These are phyloP conservation scores for Caradrina kadenii DNA, from an alignment of 2,888 invertebrate genomes.

Conservation along the genomic window DNA sequence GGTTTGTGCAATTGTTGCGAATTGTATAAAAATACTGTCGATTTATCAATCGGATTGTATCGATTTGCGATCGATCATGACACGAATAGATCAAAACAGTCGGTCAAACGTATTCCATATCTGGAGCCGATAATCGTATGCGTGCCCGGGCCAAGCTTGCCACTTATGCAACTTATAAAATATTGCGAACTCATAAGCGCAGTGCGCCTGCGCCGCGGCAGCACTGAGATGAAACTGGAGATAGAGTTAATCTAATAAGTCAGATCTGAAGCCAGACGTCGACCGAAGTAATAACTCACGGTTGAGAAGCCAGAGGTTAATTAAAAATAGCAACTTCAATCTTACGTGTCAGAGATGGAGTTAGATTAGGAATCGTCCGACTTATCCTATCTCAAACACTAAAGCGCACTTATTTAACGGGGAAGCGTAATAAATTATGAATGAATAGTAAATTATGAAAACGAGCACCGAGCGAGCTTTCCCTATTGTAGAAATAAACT, in stretches of 20 bases:
- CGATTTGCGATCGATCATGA: constrained; percentile 74
- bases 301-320: constrained; percentile 89
- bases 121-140: constrained; percentile 82
- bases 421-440: constrained; percentile 59
- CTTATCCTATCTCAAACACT: constrained; percentile 74
- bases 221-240: constrained; percentile 83
- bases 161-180: constrained; percentile 87
- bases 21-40: constrained; percentile 63
- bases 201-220: constrained; percentile 74
- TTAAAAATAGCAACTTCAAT: constrained; percentile 90
- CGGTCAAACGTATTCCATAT: constrained; percentile 78
- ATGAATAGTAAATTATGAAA: constrained; percentile 47
- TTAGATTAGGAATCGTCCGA: constrained; percentile 81
- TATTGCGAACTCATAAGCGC: constrained; percentile 87
- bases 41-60: constrained; percentile 58
- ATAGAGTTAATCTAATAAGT: constrained; percentile 90
- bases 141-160: constrained; percentile 71
- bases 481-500: constrained; percentile 18
- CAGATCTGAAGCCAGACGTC: constrained; percentile 88
- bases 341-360: constrained; percentile 83
- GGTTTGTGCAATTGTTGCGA: constrained; percentile 73
- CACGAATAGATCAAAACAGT: constrained; percentile 79
- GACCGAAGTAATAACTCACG: constrained; percentile 86
- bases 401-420: constrained; percentile 59
- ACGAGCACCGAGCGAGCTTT: constrained; percentile 27